Evolutionary conservation across 2,888 invertebrate genomes (phyloP).

Genomic region (Amphipoea lucens): DNA sequence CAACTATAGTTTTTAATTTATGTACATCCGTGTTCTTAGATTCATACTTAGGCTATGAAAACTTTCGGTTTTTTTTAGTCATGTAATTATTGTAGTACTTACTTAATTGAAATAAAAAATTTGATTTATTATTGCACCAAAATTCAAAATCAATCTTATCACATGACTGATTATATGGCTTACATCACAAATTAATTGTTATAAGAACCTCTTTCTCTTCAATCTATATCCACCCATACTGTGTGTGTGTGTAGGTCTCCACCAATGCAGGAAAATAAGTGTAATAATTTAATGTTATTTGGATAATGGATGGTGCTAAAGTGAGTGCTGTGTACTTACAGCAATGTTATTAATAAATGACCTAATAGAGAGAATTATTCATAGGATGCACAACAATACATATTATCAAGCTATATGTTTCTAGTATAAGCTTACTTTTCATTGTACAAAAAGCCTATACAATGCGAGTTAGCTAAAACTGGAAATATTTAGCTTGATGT

Average conservation of each 20-base stretch:
- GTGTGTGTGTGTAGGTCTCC: background rate
- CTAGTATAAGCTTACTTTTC: background rate
- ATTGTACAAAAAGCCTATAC: background rate
- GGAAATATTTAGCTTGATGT: background rate
- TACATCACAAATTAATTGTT: background rate
- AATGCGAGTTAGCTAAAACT: background rate
- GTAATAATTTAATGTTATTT: background rate
- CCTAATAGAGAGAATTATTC: background rate
- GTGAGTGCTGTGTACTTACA: background rate
- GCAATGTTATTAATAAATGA: background rate
- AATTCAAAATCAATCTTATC: conserved; percentile 4
- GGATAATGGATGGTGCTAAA: background rate
- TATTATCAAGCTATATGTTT: background rate
- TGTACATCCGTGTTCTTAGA: background rate
- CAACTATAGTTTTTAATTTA: background rate
- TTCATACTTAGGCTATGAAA: background rate
- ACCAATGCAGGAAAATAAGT: conserved; percentile 25
- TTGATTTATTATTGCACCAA: background rate
- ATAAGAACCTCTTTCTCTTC: background rate
- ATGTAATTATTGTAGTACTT: too few species aligned
- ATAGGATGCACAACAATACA: background rate
- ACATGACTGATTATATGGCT: background rate
- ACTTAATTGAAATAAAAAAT: background rate
- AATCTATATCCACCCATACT: background rate
- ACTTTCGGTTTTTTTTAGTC: background rate